phyloP scores from a whole-genome alignment of 2,888 invertebrate genomes.

The Dysmachus trigonus region DNA sequence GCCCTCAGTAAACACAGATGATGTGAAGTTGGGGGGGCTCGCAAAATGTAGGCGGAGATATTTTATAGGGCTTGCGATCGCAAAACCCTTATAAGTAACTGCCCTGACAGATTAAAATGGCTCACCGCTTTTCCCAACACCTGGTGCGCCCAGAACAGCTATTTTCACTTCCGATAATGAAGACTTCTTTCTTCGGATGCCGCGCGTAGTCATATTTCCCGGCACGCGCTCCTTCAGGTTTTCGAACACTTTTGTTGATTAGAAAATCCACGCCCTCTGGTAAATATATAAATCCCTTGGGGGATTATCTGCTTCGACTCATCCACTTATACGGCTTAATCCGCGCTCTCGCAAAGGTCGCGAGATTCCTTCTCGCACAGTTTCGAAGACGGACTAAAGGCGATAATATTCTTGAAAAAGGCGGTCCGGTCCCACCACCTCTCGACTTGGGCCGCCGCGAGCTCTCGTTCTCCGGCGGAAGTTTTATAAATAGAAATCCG shows the following conservation, averaged over 20 bases:
- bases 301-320: neutral
- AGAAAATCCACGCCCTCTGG: neutral
- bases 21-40: too few species aligned
- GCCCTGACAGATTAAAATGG: constrained; percentile 53
- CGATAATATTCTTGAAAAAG: constrained; percentile 3
- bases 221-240: constrained; percentile 5
- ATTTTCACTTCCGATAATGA: constrained; percentile 90
- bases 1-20: neutral
- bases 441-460: neutral
- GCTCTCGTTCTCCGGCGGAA: constrained; percentile 23
- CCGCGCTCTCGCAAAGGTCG: constrained; percentile 1
- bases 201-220: constrained; percentile 75
- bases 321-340: constrained; percentile 2
- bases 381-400: constrained; percentile 18
- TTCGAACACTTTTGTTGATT: constrained; percentile 34
- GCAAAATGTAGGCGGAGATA: neutral
- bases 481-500: constrained; percentile 30
- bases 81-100: constrained; percentile 26
- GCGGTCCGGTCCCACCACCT: neutral
- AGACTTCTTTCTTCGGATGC: constrained; percentile 88
- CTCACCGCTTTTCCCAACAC: constrained; percentile 93
- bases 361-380: neutral
- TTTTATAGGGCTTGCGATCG: neutral
- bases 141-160: constrained; percentile 87
- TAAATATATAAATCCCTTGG: neutral